These are phyloP conservation scores for Copsychus sechellarum DNA, from an alignment of 2,113 vertebrate genomes.

Conservation along the genomic window DNA sequence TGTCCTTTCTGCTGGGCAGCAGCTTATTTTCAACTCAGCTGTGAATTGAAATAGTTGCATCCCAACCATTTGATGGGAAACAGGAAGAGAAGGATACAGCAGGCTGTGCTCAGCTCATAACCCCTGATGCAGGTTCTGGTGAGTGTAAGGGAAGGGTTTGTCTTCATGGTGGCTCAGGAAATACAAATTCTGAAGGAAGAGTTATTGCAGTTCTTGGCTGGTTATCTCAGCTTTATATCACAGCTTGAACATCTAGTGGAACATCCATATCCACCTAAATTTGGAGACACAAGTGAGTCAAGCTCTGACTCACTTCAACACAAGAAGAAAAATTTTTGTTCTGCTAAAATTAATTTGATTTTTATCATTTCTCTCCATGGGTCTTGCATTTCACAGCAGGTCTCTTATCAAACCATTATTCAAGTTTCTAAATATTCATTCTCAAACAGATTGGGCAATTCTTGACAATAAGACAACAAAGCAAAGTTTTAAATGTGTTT, in stretches of 20 bases:
- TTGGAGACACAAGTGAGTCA: background rate
- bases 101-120: background rate
- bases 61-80: background rate
- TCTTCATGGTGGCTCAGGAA: background rate
- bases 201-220: background rate
- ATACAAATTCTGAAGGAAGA: background rate
- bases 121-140: background rate
- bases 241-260: background rate
- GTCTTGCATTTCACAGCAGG: background rate
- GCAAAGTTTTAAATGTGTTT: background rate
- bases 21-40: background rate
- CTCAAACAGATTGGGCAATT: background rate
- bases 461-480: background rate
- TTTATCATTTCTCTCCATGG: background rate
- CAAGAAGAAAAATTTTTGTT: background rate
- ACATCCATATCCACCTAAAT: background rate
- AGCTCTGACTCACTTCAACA: background rate
- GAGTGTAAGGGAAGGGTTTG: background rate
- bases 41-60: accelerated
- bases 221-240: background rate
- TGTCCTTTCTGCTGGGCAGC: background rate
- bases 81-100: background rate
- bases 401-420: background rate
- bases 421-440: background rate
- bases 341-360: background rate